Evolutionary conservation across 2,888 invertebrate genomes (phyloP).

Genomic region (Agrilus biguttatus): DNA sequence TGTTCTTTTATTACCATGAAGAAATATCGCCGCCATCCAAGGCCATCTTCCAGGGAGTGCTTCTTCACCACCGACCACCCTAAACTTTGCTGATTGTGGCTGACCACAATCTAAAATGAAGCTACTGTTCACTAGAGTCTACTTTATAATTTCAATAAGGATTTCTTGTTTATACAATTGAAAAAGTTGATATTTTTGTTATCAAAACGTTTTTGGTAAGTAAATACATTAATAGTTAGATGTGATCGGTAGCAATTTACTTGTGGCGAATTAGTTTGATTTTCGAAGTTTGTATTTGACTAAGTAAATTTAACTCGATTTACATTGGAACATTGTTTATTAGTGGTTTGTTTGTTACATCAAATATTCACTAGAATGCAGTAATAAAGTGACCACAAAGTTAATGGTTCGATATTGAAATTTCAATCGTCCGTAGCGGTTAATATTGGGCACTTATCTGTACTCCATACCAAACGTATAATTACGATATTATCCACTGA

Average conservation of each 20-base stretch:
- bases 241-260: background rate
- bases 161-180: too few species aligned
- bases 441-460: too few species aligned
- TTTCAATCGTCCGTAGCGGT: too few species aligned
- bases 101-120: conserved; percentile 59
- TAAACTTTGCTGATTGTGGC: conserved; percentile 66
- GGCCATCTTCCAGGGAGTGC: conserved; percentile 82
- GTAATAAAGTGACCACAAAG: too few species aligned
- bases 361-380: too few species aligned
- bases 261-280: background rate
- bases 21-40: conserved; percentile 91
- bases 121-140: background rate
- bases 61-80: conserved; percentile 84
- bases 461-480: too few species aligned
- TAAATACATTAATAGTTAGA: too few species aligned
- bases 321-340: background rate
- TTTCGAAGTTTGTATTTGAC: background rate
- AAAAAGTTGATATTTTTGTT: too few species aligned
- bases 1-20: conserved; percentile 68
- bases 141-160: too few species aligned
- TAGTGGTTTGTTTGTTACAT: background rate
- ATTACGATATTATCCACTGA: too few species aligned
- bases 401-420: too few species aligned
- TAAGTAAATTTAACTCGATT: background rate
- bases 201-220: too few species aligned